Percentiles rank a stretch among this genome's conserved stretches.
These are phyloP conservation scores for Metaphire vulgaris DNA, from an alignment of 1,140 invertebrate genomes.

Conservation along the genomic window DNA sequence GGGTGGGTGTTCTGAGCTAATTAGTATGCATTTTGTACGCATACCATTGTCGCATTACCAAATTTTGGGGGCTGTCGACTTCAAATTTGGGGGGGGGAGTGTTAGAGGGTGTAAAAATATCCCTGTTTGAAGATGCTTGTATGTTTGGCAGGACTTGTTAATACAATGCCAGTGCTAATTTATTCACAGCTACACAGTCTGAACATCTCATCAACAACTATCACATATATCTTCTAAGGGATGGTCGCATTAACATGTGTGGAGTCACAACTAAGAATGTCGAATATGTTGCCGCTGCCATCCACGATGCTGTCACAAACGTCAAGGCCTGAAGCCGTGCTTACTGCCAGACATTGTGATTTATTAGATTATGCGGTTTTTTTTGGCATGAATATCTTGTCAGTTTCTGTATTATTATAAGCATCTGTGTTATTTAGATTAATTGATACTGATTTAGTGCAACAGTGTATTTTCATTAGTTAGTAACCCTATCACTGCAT, in stretches of 20 bases:
- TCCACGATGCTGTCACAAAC: slow-evolving; percentile 65
- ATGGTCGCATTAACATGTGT: slow-evolving; percentile 90
- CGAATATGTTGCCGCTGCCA: slow-evolving; percentile 80
- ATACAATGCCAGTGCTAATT: not conserved
- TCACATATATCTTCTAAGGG: slow-evolving; percentile 72
- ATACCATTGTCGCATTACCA: not conserved
- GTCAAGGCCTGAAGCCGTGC: not conserved
- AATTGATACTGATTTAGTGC: not conserved
- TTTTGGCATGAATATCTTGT: not conserved
- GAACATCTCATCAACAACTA: slow-evolving; percentile 67
- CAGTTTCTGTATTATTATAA: too few species aligned
- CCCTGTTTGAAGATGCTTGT: too few species aligned
- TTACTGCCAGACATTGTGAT: not conserved
- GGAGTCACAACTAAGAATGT: slow-evolving; percentile 81
- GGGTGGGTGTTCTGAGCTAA: not conserved
- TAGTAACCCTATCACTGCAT: not conserved
- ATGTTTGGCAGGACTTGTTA: not conserved
- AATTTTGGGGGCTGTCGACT: not conserved
- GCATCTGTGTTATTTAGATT: too few species aligned
- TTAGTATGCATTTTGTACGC: not conserved
- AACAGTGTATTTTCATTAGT: not conserved
- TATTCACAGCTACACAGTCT: slow-evolving; percentile 16
- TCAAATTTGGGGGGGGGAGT: too few species aligned
- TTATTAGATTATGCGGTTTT: not conserved
- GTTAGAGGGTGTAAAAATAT: too few species aligned